Percentiles rank a stretch among this genome's conserved stretches.
Conservation (phyloP, 2,888 invertebrate species). For the Eurytoma californica region DNA sequence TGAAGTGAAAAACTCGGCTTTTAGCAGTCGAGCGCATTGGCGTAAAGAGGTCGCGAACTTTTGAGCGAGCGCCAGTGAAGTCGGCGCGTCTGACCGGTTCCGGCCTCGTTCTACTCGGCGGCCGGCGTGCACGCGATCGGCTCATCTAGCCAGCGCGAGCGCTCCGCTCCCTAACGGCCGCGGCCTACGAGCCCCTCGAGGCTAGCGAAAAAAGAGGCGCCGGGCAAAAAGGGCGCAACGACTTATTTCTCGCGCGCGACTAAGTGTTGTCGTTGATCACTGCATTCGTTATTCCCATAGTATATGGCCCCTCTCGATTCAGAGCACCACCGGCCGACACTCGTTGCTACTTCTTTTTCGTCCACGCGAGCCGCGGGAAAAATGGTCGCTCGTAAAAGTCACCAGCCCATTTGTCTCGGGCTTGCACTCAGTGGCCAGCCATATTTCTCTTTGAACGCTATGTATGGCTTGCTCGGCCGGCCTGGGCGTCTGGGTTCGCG, state of each 20-base stretch:
- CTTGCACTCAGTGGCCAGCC: too few species aligned
- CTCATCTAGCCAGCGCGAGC: conserved; percentile 29
- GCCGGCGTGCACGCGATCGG: conserved; percentile 46
- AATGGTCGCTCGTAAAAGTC: conserved; percentile 41
- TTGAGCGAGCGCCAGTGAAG: neutral
- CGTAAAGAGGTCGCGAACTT: too few species aligned
- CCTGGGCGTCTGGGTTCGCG: too few species aligned
- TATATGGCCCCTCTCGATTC: neutral
- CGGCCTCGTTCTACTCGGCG: conserved; percentile 34
- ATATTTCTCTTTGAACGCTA: too few species aligned
- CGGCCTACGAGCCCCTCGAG: conserved; percentile 28
- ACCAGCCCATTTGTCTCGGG: conserved; percentile 17
- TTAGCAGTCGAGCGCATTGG: too few species aligned
- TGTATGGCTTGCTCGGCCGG: too few species aligned
- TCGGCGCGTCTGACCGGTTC: conserved; percentile 1
- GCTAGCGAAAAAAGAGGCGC: neutral
- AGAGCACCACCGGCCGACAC: neutral
- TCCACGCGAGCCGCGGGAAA: conserved; percentile 2
- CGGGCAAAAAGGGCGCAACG: neutral
- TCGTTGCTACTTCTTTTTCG: neutral
- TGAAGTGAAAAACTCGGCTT: too few species aligned
- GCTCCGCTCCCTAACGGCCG: conserved; percentile 13
- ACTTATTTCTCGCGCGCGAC: neutral
- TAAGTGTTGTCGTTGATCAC: conserved; percentile 40
- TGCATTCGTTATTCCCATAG: conserved; percentile 21